These are phyloP conservation scores for Xenotilapia longispinis DNA, from an alignment of 2,113 vertebrate species.

Conservation along the genomic window DNA sequence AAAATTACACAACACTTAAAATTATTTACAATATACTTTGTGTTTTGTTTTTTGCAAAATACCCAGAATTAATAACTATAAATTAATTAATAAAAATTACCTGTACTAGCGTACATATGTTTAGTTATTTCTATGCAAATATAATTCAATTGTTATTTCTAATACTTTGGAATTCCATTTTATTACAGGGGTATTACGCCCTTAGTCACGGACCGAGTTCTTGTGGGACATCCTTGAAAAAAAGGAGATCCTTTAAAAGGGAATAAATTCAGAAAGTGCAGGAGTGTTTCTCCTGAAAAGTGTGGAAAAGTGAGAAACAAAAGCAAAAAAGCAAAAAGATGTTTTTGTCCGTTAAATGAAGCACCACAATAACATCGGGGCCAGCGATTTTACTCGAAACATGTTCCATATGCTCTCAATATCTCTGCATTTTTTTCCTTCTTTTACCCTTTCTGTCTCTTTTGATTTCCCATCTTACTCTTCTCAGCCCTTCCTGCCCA, in stretches of 20 bases:
- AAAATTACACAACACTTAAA: background rate
- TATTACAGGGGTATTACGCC: background rate
- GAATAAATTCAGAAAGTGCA: background rate
- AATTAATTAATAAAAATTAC: background rate
- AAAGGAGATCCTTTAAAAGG: background rate
- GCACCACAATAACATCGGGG: constrained; percentile 47
- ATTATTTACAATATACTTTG: background rate
- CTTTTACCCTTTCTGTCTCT: background rate
- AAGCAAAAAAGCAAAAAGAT: background rate
- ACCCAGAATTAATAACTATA: background rate
- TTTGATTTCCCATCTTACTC: constrained; percentile 12
- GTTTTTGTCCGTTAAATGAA: constrained; percentile 36
- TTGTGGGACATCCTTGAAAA: background rate
- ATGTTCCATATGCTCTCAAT: constrained; percentile 55
- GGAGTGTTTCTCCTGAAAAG: background rate
- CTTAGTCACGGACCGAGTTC: background rate
- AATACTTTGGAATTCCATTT: background rate
- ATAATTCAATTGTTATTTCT: background rate
- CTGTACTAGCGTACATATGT: background rate
- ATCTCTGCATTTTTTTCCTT: background rate
- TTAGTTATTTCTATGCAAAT: background rate
- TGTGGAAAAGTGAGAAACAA: background rate
- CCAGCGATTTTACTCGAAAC: constrained; percentile 42
- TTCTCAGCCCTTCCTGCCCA: background rate
- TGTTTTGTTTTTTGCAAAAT: background rate